Base-by-base conservation (phyloP, 2,888 invertebrate genomes). In the Cotesia congregata region DNA sequence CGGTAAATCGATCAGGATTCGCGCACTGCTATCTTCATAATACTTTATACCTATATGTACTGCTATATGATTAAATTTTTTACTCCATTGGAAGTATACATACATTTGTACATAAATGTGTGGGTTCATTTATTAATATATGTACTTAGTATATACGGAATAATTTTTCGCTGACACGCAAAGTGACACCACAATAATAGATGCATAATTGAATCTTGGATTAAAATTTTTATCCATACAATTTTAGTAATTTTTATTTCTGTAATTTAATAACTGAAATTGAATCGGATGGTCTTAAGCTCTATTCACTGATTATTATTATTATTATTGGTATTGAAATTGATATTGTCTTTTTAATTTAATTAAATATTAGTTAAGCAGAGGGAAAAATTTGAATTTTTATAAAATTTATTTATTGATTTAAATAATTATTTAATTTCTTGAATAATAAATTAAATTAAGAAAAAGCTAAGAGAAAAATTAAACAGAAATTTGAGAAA, bases 101-200 rank as follows among this genome's bases (percentile, higher is more conserved):
- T 59, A 64, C 30, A 67, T n/a, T 65, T 60, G 7, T n/a, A 20
- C 67, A 61, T 20, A 69, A 3, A 30, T 30, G 30, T 30, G 30
- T 30, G 30, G 30, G 30, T 30, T 30, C 30, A 30, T 30, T 30
- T 17, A 41, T 30, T 60, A 60, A 69, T 38, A 70, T 50, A 50
- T 68, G 30, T 30, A 30, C 30, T 30, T 30, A 30, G 30, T 30
- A 72, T 12, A 67, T 73, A 70, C 73, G 75, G 70, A 69, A 77
- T 70, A 76, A 79, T 77, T 68, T 61, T 67, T 64, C 20, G 38
- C 39, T 68, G 60, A 65, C 67, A 76, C 67, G 72, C 65, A 76
- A 50, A 50, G 7, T 50, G 50, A 50, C 50, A 50, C 50, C 50
- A 12, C 50, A 50, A 50, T 50, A 50, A 50, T 50, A 50, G 50